Percentiles rank a stretch among this genome's conserved stretches.
These are phyloP conservation scores for Neolamprologus hecqui DNA, from an alignment of 2,113 vertebrate species.

Conservation along the genomic window DNA sequence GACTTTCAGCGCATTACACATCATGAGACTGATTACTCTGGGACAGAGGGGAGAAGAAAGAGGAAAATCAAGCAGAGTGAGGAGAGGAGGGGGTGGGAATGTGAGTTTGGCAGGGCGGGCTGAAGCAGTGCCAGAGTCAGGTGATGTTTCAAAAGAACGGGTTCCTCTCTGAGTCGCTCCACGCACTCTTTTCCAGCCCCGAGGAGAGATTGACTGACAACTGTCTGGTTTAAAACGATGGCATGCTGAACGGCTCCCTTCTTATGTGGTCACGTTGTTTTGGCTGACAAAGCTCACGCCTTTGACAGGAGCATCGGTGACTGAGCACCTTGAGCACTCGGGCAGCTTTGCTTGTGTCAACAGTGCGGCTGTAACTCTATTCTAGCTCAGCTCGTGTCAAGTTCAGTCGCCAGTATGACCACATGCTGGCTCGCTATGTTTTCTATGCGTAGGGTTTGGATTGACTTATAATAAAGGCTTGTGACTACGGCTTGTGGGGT, in stretches of 20 bases:
- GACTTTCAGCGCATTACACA: constrained; percentile 66
- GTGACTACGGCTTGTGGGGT: neutral
- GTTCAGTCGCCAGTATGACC: neutral
- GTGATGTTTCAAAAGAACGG: constrained; percentile 48
- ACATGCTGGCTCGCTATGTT: neutral
- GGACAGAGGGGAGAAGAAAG: constrained; percentile 46
- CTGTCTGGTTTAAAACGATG: constrained; percentile 1
- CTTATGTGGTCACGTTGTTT: neutral
- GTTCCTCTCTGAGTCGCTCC: neutral
- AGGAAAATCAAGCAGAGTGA: constrained; percentile 10
- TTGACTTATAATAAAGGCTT: neutral
- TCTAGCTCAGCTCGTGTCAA: neutral
- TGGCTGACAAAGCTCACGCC: neutral
- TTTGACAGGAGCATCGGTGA: constrained; percentile 11
- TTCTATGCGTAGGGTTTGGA: neutral
- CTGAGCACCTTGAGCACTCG: neutral
- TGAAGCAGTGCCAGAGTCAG: constrained; percentile 64
- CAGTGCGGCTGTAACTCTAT: neutral
- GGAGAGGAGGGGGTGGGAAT: constrained; percentile 25
- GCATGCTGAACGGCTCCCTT: neutral
- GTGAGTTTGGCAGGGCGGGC: constrained; percentile 35
- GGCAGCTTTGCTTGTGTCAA: neutral
- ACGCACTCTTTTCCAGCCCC: neutral
- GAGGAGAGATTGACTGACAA: neutral
- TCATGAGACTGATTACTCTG: constrained; percentile 72